Evolutionary conservation across 2,113 vertebrate species (phyloP).

Genomic region (Microcebus lehilahytsara): DNA sequence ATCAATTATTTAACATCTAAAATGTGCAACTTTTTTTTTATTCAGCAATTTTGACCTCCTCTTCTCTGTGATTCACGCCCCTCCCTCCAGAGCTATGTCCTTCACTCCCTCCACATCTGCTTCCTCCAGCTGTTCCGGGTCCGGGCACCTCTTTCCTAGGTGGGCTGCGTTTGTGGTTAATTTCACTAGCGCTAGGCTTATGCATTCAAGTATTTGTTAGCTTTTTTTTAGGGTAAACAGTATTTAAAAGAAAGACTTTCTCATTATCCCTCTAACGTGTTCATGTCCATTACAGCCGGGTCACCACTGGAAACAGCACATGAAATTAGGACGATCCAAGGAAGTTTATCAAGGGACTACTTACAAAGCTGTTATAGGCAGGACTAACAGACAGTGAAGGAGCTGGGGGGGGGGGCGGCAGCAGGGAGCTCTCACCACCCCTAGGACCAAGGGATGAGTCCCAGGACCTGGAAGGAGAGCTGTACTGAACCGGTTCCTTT

Average conservation of each 20-base stretch:
- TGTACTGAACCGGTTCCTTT: neutral
- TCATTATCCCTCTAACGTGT: neutral
- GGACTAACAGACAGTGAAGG: accelerated
- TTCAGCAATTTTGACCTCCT: neutral
- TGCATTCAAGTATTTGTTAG: neutral
- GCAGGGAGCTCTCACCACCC: neutral
- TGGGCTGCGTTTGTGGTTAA: neutral
- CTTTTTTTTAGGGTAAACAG: neutral
- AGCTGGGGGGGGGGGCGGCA: too few relatives aligned
- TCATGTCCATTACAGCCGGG: neutral
- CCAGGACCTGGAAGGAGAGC: neutral
- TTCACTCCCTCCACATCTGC: neutral
- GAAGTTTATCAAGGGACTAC: neutral
- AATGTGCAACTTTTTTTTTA: neutral
- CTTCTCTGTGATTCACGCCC: neutral
- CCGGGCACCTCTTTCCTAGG: neutral
- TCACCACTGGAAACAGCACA: too few relatives aligned
- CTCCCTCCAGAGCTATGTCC: neutral
- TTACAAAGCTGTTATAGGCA: neutral
- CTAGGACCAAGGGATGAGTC: accelerated
- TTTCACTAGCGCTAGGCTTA: too few relatives aligned
- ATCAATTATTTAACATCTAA: neutral
- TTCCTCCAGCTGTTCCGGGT: too few relatives aligned
- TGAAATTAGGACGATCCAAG: neutral
- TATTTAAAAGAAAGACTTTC: neutral